Base-by-base conservation (phyloP, 2,113 vertebrate genomes). In the Pao palembangensis region DNA sequence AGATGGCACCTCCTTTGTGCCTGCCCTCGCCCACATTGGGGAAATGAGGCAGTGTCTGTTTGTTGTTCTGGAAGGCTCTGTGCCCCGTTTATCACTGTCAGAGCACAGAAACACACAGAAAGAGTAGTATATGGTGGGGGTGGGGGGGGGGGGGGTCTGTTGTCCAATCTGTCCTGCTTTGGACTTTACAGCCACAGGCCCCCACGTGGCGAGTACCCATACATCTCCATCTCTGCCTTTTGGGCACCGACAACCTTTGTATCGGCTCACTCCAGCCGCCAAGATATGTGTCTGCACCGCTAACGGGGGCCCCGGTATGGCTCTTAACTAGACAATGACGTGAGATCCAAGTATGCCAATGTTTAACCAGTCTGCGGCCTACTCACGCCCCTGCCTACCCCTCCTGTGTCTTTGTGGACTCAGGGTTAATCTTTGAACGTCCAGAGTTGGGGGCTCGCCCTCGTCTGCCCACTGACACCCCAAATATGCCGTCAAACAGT, bases 31-130 rank as follows among this genome's bases (percentile, higher is more conserved):
- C 84, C 86, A 80, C 89, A 88, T 86, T 89, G 86, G 75, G 84
- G 79, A 90, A 89, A 89, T 81, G 85, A 88, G 83, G 87, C 81
- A 52, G 75, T 84, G 82, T 87, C 81, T 88, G 85, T 88, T 87
- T 89, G 86, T 87, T 86, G 83, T 81, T 86, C 75, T 82, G 85
- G 74, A 69, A 28, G 83, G 69, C 60, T 47, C 66, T 50, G 65
- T 20, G 79, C 75, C 80, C 80, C 82, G 81, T 88, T 85, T 72
- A 83, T 87, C 88, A 87, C 79, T 88, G 89, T 87, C 86, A 81
- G 41, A 66, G 52, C 59, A 54, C 79, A 77, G 70, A 82, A 61
- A 69, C 71, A 79, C 28, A 73, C 68, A 82, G 21, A 51, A 80
- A 78, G 63, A 78, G 61, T 63, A 77, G 71, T 62, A 50, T 25